phyloP scores from a whole-genome alignment of 92 coral and sea anemone species.

The Anthopleura xanthogrammica region DNA sequence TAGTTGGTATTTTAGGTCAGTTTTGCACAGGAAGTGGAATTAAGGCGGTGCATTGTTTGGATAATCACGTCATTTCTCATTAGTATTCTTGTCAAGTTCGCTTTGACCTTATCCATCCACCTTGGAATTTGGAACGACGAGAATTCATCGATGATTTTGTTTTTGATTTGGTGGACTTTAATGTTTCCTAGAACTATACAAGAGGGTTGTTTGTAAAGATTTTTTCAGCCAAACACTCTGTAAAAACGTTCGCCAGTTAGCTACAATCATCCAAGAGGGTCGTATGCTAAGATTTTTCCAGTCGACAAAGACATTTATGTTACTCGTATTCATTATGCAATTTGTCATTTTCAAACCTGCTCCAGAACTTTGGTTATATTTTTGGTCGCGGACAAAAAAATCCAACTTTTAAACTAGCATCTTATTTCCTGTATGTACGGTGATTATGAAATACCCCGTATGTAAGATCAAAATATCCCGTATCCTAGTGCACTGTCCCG shows the following conservation, averaged over 20 bases:
- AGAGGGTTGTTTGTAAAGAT: neutral
- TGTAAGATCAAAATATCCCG: neutral
- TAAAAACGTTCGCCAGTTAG: too few relatives aligned
- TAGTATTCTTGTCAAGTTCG: neutral
- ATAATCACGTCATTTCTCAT: neutral
- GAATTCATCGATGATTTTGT: neutral
- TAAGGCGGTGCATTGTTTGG: neutral
- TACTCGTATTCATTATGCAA: too few relatives aligned
- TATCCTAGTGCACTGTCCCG: neutral
- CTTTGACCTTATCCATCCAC: neutral
- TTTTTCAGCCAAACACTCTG: neutral
- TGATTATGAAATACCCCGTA: neutral
- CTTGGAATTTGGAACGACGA: neutral
- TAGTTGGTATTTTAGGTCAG: slow-evolving; percentile 1
- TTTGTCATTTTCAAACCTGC: too few relatives aligned
- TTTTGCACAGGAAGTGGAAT: neutral
- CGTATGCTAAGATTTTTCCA: too few relatives aligned
- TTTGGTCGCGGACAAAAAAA: neutral
- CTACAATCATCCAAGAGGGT: too few relatives aligned
- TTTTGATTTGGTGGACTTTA: neutral
- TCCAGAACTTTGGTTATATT: neutral
- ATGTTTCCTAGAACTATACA: neutral
- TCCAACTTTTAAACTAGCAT: neutral
- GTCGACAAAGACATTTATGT: too few relatives aligned
- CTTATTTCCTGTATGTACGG: neutral